phyloP scores from a whole-genome alignment of 2,113 vertebrate species.

The Pampusana beccarii region DNA sequence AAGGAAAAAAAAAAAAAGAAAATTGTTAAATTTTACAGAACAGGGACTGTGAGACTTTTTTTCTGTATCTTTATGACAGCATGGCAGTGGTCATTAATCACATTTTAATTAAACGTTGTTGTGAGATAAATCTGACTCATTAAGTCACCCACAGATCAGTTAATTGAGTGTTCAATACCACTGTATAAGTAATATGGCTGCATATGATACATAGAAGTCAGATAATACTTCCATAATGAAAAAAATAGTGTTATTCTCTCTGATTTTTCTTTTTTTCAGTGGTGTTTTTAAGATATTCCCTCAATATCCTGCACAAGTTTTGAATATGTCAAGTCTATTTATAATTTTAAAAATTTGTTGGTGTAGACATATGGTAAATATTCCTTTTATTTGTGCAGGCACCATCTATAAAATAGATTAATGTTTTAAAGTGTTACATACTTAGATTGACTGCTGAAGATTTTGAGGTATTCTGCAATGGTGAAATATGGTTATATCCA shows the following conservation, averaged over 20 bases:
- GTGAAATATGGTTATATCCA: not conserved
- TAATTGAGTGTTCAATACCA: not conserved
- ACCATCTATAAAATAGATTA: not conserved
- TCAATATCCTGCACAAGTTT: not conserved
- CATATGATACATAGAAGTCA: not conserved
- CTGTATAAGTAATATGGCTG: not conserved
- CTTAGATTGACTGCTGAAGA: not conserved
- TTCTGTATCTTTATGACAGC: not conserved
- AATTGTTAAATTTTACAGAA: not conserved
- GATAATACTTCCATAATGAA: not conserved
- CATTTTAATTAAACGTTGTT: slow-evolving; percentile 34
- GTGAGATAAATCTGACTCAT: slow-evolving; percentile 22
- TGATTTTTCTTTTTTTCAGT: not conserved
- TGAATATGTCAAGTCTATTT: not conserved
- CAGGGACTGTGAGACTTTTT: not conserved
- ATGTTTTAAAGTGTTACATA: not conserved
- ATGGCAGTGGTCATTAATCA: not conserved
- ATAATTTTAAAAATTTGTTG: not conserved
- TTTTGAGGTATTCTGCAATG: not conserved
- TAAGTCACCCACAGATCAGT: not conserved
- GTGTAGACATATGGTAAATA: not conserved
- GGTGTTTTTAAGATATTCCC: not conserved
- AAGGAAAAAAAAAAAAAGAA: not conserved
- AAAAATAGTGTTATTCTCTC: not conserved
- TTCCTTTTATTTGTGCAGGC: not conserved